A percentile compares a stretch with the other conserved stretches of the same genome.
These are phyloP conservation scores for Campodea augens DNA, from an alignment of 1,140 invertebrate species.

Conservation along the genomic window DNA sequence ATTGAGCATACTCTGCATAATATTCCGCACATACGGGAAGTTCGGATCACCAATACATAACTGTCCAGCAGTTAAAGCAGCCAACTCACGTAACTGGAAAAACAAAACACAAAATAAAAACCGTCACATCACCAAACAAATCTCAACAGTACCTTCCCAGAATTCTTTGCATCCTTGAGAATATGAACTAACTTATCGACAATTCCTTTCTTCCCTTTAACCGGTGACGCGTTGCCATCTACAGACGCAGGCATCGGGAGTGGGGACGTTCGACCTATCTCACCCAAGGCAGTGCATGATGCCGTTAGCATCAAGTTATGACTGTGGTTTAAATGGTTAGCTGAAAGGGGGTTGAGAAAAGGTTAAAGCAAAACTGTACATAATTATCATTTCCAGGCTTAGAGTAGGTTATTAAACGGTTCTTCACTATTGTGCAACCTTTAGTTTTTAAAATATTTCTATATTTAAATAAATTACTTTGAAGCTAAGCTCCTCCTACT, in stretches of 20 bases:
- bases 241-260: constrained; percentile 37
- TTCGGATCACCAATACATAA: constrained; percentile 51
- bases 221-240: constrained; percentile 26
- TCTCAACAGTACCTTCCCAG: constrained; percentile 16
- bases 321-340: constrained; percentile 33
- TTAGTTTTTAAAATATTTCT: too few species aligned
- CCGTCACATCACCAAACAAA: too few species aligned
- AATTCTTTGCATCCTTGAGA: constrained; percentile 14
- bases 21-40: constrained; percentile 42
- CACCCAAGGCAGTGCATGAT: constrained; percentile 42
- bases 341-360: constrained; percentile 25
- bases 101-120: constrained; percentile 8
- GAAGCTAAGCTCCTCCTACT: too few species aligned
- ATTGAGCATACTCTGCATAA: constrained; percentile 48
- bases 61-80: constrained; percentile 44
- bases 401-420: too few species aligned
- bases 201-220: too few species aligned
- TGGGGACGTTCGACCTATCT: constrained; percentile 40
- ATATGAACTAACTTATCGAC: too few species aligned
- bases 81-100: constrained; percentile 42
- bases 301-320: constrained; percentile 36
- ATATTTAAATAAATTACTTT: too few species aligned
- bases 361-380: too few species aligned
- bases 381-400: too few species aligned
- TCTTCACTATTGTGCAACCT: too few species aligned